Conservation (phyloP, 2,797 vertebrate species). For the Meriones psammophilus region DNA sequence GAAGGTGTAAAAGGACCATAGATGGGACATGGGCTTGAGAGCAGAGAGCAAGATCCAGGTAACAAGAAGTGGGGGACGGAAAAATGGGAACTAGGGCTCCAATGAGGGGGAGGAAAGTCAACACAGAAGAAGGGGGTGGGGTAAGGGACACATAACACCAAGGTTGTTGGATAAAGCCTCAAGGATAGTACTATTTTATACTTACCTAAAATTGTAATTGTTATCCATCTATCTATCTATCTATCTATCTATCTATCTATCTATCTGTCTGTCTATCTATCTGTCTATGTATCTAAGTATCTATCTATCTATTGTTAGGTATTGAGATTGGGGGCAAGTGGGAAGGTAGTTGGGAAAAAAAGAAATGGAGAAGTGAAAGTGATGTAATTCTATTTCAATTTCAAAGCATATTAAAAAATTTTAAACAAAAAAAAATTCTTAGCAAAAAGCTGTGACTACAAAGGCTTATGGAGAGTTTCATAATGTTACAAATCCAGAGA, state of each 20-base stretch:
- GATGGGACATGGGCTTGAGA: not conserved
- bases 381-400: not conserved
- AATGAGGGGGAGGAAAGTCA: not conserved
- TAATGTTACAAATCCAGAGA: not conserved
- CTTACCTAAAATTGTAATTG: too few species aligned
- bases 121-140: not conserved
- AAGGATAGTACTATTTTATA: too few species aligned
- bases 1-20: not conserved
- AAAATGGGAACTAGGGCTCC: not conserved
- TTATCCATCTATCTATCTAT: fast-evolving
- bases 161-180: too few species aligned
- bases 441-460: not conserved
- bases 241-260: not conserved
- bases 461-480: not conserved
- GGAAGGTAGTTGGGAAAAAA: not conserved
- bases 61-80: not conserved
- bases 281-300: not conserved
- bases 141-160: not conserved
- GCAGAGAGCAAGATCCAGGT: not conserved
- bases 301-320: not conserved
- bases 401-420: not conserved
- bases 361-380: not conserved
- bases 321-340: not conserved
- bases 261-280: not conserved
- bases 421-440: not conserved